These are phyloP conservation scores for Paracanthobrama guichenoti DNA, from an alignment of 2,113 vertebrate species.

Conservation along the genomic window DNA sequence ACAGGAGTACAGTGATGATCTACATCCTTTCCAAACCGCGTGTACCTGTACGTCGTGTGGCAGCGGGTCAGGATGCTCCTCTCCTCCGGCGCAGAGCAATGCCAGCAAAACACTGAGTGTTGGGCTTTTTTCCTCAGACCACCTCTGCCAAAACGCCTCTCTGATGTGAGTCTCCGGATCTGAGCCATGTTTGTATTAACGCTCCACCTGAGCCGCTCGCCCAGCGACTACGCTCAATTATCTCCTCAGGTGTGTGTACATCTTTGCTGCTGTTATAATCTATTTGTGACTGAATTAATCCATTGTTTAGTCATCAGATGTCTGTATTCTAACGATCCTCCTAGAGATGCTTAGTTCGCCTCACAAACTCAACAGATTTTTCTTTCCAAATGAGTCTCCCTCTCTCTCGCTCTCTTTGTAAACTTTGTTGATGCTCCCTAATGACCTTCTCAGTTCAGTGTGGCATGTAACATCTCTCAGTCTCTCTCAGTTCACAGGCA, in stretches of 20 bases:
- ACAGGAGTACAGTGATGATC: background rate
- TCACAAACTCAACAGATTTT: constrained; percentile 63
- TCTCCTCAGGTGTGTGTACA: background rate
- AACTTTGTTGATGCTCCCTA: constrained; percentile 60
- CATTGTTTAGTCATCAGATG: background rate
- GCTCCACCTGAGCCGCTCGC: constrained; percentile 25
- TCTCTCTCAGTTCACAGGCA: constrained; percentile 19
- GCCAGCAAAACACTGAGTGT: constrained; percentile 63
- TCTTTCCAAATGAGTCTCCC: constrained; percentile 22
- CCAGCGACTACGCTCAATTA: background rate
- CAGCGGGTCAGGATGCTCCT: constrained; percentile 48
- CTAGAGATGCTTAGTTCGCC: constrained; percentile 46
- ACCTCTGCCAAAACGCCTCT: constrained; percentile 34
- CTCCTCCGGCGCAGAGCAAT: constrained; percentile 54
- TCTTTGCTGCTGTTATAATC: background rate
- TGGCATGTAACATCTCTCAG: constrained; percentile 55
- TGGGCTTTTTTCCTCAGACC: constrained; percentile 28
- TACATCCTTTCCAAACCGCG: background rate
- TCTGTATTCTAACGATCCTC: constrained; percentile 45
- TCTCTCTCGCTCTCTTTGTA: constrained; percentile 54
- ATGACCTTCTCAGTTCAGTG: constrained; percentile 67
- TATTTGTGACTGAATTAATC: background rate
- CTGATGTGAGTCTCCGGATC: constrained; percentile 44
- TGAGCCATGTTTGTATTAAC: background rate
- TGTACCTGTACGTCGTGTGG: constrained; percentile 63